These are phyloP conservation scores for Nephrotoma flavescens DNA, from an alignment of 2,888 invertebrate genomes.

Conservation along the genomic window DNA sequence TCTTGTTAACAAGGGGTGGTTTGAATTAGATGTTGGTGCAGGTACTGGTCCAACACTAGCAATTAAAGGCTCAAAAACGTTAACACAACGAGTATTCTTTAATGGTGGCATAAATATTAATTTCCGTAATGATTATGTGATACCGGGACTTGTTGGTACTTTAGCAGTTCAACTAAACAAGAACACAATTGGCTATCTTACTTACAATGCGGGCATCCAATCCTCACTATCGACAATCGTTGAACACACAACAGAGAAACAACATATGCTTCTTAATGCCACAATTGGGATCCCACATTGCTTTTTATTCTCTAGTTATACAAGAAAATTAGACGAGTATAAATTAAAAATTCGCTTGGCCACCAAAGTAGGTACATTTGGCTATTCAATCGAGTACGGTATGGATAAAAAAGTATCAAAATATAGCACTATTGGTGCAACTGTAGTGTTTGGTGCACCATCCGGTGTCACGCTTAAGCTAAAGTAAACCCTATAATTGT, in stretches of 20 bases:
- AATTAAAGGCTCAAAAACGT: constrained; percentile 61
- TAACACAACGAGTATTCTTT: constrained; percentile 58
- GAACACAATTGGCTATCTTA: constrained; percentile 76
- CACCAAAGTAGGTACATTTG: constrained; percentile 71
- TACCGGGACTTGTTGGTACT: constrained; percentile 62
- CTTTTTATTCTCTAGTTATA: constrained; percentile 57
- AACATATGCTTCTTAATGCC: constrained; percentile 51
- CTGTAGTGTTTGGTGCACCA: constrained; percentile 72
- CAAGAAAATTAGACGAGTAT: constrained; percentile 63
- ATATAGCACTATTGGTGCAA: constrained; percentile 73
- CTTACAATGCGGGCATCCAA: constrained; percentile 54
- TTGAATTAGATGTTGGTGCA: constrained; percentile 70
- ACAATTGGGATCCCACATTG: constrained; percentile 75
- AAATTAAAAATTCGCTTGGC: constrained; percentile 64
- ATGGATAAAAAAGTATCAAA: constrained; percentile 86
- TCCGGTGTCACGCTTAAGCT: constrained; percentile 79
- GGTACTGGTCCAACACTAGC: constrained; percentile 71
- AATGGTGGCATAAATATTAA: constrained; percentile 64
- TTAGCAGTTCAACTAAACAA: constrained; percentile 76
- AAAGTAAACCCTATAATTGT: constrained; percentile 41
- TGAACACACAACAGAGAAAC: constrained; percentile 58
- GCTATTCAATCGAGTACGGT: constrained; percentile 76
- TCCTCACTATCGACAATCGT: constrained; percentile 71
- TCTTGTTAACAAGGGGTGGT: constrained; percentile 71
- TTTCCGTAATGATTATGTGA: constrained; percentile 59